Conservation (phyloP, 1,140 invertebrate genomes). For the Cydia splendana region DNA sequence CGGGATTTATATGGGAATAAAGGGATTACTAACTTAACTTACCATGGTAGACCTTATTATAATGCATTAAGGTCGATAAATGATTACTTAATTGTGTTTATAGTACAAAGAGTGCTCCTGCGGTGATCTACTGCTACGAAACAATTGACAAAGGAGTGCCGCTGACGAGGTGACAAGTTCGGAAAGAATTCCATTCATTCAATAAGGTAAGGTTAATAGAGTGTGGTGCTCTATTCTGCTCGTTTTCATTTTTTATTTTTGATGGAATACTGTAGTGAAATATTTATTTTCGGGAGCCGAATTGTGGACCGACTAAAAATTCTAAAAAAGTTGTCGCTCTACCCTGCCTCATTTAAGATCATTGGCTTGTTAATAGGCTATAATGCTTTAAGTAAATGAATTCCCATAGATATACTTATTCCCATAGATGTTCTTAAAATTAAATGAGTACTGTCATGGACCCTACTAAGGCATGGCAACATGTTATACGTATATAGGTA, state of each 20-base stretch:
- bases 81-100: not conserved
- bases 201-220: constrained; percentile 5
- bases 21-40: not conserved
- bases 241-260: not conserved
- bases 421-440: too few species aligned
- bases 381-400: too few species aligned
- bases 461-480: too few species aligned
- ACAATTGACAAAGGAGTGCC: constrained; percentile 4
- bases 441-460: too few species aligned
- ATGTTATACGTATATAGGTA: too few species aligned
- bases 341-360: too few species aligned
- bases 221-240: not conserved
- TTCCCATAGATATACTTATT: too few species aligned
- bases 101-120: constrained; percentile 12
- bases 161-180: not conserved
- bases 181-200: not conserved
- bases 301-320: too few species aligned
- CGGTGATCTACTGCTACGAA: constrained; percentile 8
- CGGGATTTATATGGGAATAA: constrained; percentile 17
- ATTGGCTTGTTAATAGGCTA: too few species aligned
- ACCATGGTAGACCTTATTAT: not conserved
- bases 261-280: not conserved
- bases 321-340: too few species aligned
- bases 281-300: not conserved
- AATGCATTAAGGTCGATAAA: not conserved